These are phyloP conservation scores for Drosophila engyochracea DNA, from an alignment of 2,888 invertebrate species.

Conservation along the genomic window DNA sequence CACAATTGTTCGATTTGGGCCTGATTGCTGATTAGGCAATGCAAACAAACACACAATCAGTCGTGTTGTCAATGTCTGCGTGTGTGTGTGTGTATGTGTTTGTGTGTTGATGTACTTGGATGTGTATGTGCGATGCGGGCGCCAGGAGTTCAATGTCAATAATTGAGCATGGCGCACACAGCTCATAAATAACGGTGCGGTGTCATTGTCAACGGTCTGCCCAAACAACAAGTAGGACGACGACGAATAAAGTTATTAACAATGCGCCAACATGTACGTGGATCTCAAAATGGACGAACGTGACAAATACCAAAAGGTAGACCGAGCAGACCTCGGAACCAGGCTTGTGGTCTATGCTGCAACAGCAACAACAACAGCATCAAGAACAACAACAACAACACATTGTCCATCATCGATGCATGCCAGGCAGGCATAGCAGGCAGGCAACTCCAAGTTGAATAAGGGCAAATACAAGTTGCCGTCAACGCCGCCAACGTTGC, in stretches of 20 bases:
- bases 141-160: constrained; percentile 74
- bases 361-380: constrained; percentile 10
- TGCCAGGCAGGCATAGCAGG: constrained; percentile 31
- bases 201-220: constrained; percentile 67
- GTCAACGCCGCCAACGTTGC: constrained; percentile 57
- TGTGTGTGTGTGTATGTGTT: constrained; percentile 23
- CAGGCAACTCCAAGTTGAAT: constrained; percentile 61
- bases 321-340: constrained; percentile 17
- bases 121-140: constrained; percentile 52
- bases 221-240: constrained; percentile 71
- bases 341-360: constrained; percentile 41
- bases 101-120: constrained; percentile 28
- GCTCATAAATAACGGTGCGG: constrained; percentile 80
- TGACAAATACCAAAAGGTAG: constrained; percentile 82
- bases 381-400: constrained; percentile 37
- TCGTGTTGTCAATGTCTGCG: constrained; percentile 23
- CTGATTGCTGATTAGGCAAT: constrained; percentile 76
- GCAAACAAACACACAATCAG: constrained; percentile 42
- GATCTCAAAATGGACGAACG: constrained; percentile 83
- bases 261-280: constrained; percentile 83
- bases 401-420: constrained; percentile 71
- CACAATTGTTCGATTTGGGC: constrained; percentile 63
- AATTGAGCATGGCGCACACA: constrained; percentile 75
- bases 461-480: constrained; percentile 67
- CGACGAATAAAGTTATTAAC: constrained; percentile 82